A percentile compares a stretch with the other conserved stretches of the same genome.
Conservation (phyloP, 1,140 invertebrate genomes). For the Copidosoma floridanum region DNA sequence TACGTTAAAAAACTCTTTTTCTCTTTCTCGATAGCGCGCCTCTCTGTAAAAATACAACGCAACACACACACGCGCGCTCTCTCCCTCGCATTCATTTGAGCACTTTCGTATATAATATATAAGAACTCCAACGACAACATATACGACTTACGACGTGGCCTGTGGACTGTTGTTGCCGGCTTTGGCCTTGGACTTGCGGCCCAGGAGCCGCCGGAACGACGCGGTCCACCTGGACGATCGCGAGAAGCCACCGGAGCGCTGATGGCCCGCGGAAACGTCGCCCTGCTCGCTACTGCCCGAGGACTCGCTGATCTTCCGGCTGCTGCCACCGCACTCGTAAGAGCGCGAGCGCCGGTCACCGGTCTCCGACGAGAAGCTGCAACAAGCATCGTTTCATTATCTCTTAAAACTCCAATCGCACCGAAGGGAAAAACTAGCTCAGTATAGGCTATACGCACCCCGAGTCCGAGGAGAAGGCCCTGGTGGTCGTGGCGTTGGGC, state of each 20-base stretch:
- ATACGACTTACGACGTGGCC: too few species aligned
- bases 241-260: conserved; percentile 35
- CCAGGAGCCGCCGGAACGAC: conserved; percentile 58
- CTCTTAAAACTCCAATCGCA: too few species aligned
- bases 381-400: too few species aligned
- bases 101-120: too few species aligned
- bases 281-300: conserved; percentile 40
- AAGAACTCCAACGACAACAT: too few species aligned
- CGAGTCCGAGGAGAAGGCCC: conserved; percentile 59
- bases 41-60: conserved; percentile 21
- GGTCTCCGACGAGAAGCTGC: conserved; percentile 52
- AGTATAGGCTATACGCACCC: conserved; percentile 41
- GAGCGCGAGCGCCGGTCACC: conserved; percentile 51
- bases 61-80: background rate
- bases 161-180: conserved; percentile 21
- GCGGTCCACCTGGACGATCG: conserved; percentile 59
- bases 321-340: conserved; percentile 46
- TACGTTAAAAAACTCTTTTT: too few species aligned
- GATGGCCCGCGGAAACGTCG: conserved; percentile 21
- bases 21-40: too few species aligned
- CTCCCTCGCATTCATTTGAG: too few species aligned
- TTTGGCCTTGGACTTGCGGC: conserved; percentile 52
- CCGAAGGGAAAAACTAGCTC: background rate
- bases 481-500: conserved; percentile 43
- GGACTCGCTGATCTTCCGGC: conserved; percentile 46